Conservation (phyloP, 2,797 vertebrate species). For the Anguilla anguilla region DNA sequence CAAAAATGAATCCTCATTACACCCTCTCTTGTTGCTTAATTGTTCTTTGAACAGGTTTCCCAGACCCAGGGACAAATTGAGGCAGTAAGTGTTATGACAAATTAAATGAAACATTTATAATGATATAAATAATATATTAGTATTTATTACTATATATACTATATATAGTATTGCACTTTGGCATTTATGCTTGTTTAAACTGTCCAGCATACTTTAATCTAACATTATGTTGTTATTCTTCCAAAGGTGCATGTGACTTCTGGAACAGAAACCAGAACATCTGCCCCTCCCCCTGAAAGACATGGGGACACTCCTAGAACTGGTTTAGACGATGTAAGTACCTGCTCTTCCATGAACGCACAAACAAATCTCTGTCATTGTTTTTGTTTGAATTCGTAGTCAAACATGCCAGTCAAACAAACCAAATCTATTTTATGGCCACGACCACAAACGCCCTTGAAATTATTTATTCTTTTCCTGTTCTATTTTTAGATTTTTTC, state of each 20-base stretch:
- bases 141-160: not conserved
- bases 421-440: not conserved
- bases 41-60: constrained; percentile 53
- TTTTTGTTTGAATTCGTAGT: not conserved
- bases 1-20: not conserved
- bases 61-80: constrained; percentile 60
- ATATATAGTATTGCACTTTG: not conserved
- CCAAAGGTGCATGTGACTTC: constrained; percentile 56
- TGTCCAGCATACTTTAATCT: not conserved
- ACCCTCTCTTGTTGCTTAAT: not conserved
- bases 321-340: constrained; percentile 65
- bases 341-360: not conserved
- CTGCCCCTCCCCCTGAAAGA: constrained; percentile 63
- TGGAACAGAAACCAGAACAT: constrained; percentile 50
- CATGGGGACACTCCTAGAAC: constrained; percentile 70
- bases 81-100: constrained; percentile 47
- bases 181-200: constrained; percentile 2
- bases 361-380: not conserved
- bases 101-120: not conserved
- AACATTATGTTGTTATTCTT: not conserved
- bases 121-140: not conserved
- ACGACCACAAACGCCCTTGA: not conserved
- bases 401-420: not conserved
- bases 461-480: not conserved
- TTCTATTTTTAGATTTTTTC: not conserved